Percentiles rank a stretch among this genome's conserved stretches.
Evolutionary conservation across 2,888 invertebrate genomes (phyloP).

Genomic region (Dicycla oo): DNA sequence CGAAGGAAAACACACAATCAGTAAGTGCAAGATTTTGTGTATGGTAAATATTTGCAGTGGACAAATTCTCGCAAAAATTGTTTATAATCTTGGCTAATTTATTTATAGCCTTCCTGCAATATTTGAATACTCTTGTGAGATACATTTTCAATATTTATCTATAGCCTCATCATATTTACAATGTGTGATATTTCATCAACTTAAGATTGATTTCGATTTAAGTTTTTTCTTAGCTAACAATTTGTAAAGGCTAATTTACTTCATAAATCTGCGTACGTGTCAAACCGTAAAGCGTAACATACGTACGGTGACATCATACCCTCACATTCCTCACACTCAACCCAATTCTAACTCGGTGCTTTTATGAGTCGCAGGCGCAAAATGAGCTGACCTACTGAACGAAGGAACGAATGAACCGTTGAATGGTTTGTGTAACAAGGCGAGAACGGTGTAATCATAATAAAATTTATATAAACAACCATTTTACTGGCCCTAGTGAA

Average conservation of each 20-base stretch:
- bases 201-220: background rate
- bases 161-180: constrained; percentile 27
- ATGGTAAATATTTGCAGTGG: constrained; percentile 1
- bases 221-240: constrained; percentile 10
- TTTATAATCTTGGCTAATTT: constrained; percentile 13
- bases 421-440: constrained; percentile 52
- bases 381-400: constrained; percentile 54
- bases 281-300: constrained; percentile 23
- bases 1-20: background rate
- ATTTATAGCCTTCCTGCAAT: constrained; percentile 17
- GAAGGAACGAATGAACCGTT: constrained; percentile 42
- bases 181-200: constrained; percentile 19
- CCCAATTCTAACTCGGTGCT: constrained; percentile 51
- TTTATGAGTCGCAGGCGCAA: constrained; percentile 53
- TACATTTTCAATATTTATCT: constrained; percentile 34
- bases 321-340: constrained; percentile 36
- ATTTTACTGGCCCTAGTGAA: constrained; percentile 42
- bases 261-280: constrained; percentile 12
- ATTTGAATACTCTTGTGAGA: constrained; percentile 23
- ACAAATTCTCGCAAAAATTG: constrained; percentile 4
- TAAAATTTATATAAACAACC: constrained; percentile 43
- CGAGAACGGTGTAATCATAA: constrained; percentile 52
- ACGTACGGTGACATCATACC: constrained; percentile 48
- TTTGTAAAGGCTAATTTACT: constrained; percentile 24
- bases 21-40: background rate